These are phyloP conservation scores for Eremobia ochroleuca DNA, from an alignment of 2,888 invertebrate species.

Conservation along the genomic window DNA sequence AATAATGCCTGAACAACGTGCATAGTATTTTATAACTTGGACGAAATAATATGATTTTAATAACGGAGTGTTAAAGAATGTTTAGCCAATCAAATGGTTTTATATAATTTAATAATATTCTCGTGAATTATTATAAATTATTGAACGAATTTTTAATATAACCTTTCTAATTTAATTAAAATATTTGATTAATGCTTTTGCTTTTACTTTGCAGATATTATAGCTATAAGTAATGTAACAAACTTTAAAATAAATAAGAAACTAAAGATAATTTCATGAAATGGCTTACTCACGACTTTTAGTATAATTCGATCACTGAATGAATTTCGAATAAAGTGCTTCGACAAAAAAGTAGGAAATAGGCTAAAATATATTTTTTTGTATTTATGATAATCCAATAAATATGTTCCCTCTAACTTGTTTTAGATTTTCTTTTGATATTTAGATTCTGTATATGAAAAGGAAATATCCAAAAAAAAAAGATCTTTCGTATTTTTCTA, in stretches of 20 bases:
- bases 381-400: constrained; percentile 23
- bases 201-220: background rate
- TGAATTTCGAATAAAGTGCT: constrained; percentile 40
- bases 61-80: background rate
- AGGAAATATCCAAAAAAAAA: background rate
- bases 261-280: constrained; percentile 8
- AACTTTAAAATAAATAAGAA: constrained; percentile 29
- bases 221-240: background rate
- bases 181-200: background rate
- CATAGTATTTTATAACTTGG: background rate
- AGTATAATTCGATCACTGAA: constrained; percentile 36
- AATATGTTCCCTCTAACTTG: background rate
- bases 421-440: constrained; percentile 25
- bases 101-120: background rate
- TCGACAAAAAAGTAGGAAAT: background rate
- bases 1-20: too few relatives aligned
- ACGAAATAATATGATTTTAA: background rate
- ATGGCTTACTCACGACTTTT: constrained; percentile 4
- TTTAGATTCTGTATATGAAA: background rate
- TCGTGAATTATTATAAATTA: background rate
- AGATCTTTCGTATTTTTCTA: background rate
- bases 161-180: constrained; percentile 9
- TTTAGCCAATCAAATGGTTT: background rate
- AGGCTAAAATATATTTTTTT: background rate
- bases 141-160: background rate